A percentile compares a stretch with the other conserved stretches of the same genome.
phyloP scores from a whole-genome alignment of 2,888 invertebrate species.

The Oxyteleia sp. region DNA sequence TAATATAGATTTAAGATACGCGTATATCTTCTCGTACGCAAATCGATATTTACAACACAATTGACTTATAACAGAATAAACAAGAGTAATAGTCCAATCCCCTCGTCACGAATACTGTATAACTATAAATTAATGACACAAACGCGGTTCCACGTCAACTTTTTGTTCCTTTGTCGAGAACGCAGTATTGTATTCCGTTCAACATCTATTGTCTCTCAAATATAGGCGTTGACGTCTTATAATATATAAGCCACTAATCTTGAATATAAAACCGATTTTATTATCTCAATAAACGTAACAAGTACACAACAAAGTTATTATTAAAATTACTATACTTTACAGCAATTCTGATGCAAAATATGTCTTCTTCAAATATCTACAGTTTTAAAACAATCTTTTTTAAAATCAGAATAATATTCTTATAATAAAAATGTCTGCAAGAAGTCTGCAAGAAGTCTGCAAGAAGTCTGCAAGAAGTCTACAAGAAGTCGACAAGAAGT shows the following conservation, averaged over 20 bases:
- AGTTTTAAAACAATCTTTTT: too few relatives aligned
- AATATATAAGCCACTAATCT: background rate
- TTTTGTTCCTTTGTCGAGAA: slow-evolving; percentile 7
- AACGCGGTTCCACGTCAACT: background rate
- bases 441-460: too few relatives aligned
- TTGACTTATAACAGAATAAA: slow-evolving; percentile 13
- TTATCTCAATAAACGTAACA: too few relatives aligned
- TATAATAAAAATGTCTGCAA: too few relatives aligned
- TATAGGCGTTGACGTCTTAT: slow-evolving; percentile 1
- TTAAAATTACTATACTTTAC: too few relatives aligned
- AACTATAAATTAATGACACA: slow-evolving; percentile 13
- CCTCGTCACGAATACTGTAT: slow-evolving; percentile 18
- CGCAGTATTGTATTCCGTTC: background rate
- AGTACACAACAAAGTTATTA: too few relatives aligned
- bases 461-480: too few relatives aligned
- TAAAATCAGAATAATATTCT: too few relatives aligned
- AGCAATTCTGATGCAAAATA: too few relatives aligned
- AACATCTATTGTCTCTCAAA: slow-evolving; percentile 12
- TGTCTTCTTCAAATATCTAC: too few relatives aligned
- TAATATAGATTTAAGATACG: background rate
- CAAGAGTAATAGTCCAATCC: slow-evolving; percentile 14
- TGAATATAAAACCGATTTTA: background rate
- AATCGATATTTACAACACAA: background rate
- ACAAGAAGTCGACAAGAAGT: too few relatives aligned
- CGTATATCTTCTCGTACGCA: background rate